Evolutionary conservation across 2,113 vertebrate genomes (phyloP).

Genomic region (Echinops telfairi): DNA sequence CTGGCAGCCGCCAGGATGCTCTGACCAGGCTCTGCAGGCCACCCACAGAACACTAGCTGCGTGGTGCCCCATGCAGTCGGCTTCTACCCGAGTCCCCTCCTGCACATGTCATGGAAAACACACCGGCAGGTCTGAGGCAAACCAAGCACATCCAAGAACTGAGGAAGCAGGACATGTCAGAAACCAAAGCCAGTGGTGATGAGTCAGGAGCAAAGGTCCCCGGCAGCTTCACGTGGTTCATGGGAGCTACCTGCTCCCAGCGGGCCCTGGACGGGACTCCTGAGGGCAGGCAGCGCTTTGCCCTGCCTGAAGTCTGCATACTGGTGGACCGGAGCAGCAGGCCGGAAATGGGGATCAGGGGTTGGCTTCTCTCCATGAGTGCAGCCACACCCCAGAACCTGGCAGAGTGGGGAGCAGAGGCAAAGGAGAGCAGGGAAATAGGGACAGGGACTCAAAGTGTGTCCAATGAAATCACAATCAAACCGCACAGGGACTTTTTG

Average conservation of each 20-base stretch:
- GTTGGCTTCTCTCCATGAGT: not conserved
- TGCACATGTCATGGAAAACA: not conserved
- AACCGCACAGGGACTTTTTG: not conserved
- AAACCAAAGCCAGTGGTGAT: slow-evolving; percentile 11
- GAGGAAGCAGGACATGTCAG: slow-evolving; percentile 10
- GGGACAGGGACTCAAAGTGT: not conserved
- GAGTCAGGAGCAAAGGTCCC: not conserved
- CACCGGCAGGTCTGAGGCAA: not conserved
- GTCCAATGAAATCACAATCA: not conserved
- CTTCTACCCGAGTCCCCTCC: not conserved
- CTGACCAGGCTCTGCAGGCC: not conserved
- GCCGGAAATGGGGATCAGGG: not conserved
- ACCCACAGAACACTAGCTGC: not conserved
- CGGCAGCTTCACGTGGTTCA: not conserved
- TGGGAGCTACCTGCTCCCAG: not conserved
- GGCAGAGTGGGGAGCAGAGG: not conserved
- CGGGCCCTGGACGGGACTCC: not conserved
- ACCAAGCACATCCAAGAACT: not conserved
- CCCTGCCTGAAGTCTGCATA: not conserved
- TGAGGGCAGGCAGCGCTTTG: not conserved
- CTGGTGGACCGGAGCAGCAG: not conserved
- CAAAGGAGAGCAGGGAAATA: not conserved
- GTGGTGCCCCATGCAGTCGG: not conserved
- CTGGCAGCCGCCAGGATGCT: not conserved
- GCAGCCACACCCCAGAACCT: not conserved